phyloP scores from a whole-genome alignment of 2,888 invertebrate species.

The Portevinia maculata region DNA sequence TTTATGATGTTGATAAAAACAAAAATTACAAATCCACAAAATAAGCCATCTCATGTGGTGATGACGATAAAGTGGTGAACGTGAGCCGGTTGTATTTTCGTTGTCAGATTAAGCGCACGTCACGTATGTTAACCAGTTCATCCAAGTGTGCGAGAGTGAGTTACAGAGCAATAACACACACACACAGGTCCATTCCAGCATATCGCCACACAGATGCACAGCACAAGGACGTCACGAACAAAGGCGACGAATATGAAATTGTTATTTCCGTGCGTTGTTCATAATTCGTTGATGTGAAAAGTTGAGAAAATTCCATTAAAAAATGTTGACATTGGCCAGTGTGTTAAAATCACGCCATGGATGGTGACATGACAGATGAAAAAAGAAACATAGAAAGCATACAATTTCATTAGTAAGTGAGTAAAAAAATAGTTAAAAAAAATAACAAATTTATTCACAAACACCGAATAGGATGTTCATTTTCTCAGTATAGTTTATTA shows the following conservation, averaged over 20 bases:
- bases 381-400: constrained; percentile 17
- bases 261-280: constrained; percentile 62
- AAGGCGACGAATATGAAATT: constrained; percentile 44
- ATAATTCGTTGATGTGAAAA: constrained; percentile 65
- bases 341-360: constrained; percentile 47
- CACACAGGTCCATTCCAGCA: constrained; percentile 10
- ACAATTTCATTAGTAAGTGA: constrained; percentile 49
- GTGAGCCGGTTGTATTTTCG: constrained; percentile 53
- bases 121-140: constrained; percentile 45
- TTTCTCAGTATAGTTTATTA: too few relatives aligned
- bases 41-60: background rate
- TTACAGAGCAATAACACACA: constrained; percentile 29
- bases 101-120: constrained; percentile 64
- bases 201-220: background rate
- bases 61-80: constrained; percentile 29
- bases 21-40: constrained; percentile 13
- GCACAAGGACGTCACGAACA: constrained; percentile 10
- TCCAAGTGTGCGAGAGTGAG: constrained; percentile 59
- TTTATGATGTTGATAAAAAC: constrained; percentile 28
- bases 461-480: too few relatives aligned
- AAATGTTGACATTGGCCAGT: constrained; percentile 61
- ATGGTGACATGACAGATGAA: constrained; percentile 9
- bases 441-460: background rate
- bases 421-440: background rate
- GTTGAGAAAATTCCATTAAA: constrained; percentile 69